A percentile compares a stretch with the other conserved stretches of the same genome.
phyloP scores from a whole-genome alignment of 2,113 vertebrate genomes.

The Manacus vitellinus region DNA sequence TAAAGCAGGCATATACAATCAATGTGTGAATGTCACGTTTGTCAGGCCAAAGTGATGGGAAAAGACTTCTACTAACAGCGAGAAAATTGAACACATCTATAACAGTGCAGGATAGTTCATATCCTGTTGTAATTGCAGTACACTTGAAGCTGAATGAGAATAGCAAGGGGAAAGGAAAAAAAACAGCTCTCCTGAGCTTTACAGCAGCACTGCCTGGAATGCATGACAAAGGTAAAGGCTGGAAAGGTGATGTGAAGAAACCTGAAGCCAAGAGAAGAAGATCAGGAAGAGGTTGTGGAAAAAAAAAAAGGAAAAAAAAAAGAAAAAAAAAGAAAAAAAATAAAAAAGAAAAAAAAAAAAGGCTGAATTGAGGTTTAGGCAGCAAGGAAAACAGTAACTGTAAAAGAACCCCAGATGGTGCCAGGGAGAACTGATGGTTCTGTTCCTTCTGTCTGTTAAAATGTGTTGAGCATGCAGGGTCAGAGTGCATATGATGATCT shows the following conservation, averaged over 20 bases:
- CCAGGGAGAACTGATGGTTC: constrained; percentile 26
- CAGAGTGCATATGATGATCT: constrained; percentile 4
- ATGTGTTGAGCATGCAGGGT: background rate
- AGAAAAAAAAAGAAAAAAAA: background rate
- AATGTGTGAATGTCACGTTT: constrained; percentile 65
- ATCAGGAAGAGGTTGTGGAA: background rate
- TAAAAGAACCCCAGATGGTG: constrained; percentile 58
- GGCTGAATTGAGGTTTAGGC: background rate
- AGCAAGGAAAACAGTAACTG: background rate
- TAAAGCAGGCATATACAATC: constrained; percentile 59
- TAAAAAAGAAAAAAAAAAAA: background rate
- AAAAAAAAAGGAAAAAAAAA: too few relatives aligned
- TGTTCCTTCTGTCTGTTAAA: constrained; percentile 33
- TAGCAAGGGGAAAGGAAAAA: background rate
- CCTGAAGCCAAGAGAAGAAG: background rate
- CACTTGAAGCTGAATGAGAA: constrained; percentile 36
- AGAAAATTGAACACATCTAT: constrained; percentile 67
- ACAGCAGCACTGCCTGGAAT: background rate
- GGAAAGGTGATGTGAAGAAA: constrained; percentile 20
- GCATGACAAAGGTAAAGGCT: background rate
- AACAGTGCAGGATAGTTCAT: constrained; percentile 57
- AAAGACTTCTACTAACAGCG: constrained; percentile 55
- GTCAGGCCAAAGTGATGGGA: constrained; percentile 63
- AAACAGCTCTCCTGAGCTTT: background rate
- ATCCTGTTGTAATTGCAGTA: constrained; percentile 48